Evolutionary conservation across 2,113 vertebrate genomes (phyloP).

Genomic region (Corythornis vintsioides): DNA sequence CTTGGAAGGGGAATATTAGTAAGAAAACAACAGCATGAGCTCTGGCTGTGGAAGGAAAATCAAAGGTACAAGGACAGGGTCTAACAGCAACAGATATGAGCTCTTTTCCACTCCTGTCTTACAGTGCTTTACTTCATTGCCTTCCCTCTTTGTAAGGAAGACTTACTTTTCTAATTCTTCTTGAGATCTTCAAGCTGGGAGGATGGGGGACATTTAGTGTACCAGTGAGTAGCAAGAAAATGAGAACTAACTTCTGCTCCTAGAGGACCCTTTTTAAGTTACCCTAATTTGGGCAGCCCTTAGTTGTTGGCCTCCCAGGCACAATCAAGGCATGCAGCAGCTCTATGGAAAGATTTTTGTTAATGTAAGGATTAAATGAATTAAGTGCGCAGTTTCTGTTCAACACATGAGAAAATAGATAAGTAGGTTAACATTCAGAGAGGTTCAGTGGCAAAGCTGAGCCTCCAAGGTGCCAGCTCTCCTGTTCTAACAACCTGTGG

Average conservation of each 20-base stretch:
- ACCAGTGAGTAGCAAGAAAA: not conserved
- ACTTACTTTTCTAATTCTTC: not conserved
- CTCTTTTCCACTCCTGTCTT: not conserved
- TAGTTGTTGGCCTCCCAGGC: not conserved
- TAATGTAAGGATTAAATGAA: not conserved
- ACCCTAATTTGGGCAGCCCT: too few species aligned
- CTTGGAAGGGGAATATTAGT: not conserved
- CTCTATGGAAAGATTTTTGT: not conserved
- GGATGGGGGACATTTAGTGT: accelerated
- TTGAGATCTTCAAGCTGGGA: not conserved
- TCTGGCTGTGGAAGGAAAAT: not conserved
- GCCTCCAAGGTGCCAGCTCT: not conserved
- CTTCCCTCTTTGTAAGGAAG: not conserved
- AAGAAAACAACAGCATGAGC: not conserved
- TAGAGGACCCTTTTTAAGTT: not conserved
- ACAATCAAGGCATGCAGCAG: not conserved
- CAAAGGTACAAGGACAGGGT: too few species aligned
- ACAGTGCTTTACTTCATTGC: not conserved
- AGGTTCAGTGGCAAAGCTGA: not conserved
- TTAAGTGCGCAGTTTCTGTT: not conserved
- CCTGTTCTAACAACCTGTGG: not conserved
- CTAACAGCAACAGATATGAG: not conserved
- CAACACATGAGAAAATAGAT: not conserved
- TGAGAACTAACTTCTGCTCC: not conserved
- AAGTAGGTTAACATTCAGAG: not conserved